These are phyloP conservation scores for Melanogrammus aeglefinus DNA, from an alignment of 2,797 vertebrate species.

Conservation along the genomic window DNA sequence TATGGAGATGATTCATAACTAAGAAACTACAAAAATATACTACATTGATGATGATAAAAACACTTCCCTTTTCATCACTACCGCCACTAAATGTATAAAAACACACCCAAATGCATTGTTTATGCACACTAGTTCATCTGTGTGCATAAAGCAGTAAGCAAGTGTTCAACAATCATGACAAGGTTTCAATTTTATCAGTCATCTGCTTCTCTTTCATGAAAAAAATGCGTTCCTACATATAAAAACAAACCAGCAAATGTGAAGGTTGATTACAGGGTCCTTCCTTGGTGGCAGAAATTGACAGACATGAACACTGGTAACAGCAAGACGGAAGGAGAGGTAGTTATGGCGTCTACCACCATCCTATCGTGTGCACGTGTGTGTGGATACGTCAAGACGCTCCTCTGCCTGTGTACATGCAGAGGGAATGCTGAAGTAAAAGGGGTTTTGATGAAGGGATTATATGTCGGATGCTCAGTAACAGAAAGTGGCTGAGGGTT, in stretches of 20 bases:
- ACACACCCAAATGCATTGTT: slow-evolving; percentile 59
- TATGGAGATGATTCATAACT: slow-evolving; percentile 39
- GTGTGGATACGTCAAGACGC: neutral
- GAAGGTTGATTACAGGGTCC: slow-evolving; percentile 1
- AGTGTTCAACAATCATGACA: slow-evolving; percentile 43
- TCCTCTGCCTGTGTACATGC: neutral
- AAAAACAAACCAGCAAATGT: slow-evolving; percentile 18
- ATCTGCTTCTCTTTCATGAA: neutral
- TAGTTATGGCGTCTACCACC: slow-evolving; percentile 60
- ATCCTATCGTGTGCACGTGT: neutral
- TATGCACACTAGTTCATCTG: slow-evolving; percentile 63
- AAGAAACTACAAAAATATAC: slow-evolving; percentile 48
- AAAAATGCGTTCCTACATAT: neutral
- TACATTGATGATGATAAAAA: slow-evolving; percentile 41
- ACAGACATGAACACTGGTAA: slow-evolving; percentile 26
- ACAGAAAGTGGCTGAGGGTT: neutral
- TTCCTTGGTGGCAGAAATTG: slow-evolving; percentile 7
- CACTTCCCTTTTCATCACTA: slow-evolving; percentile 63
- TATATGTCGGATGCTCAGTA: too few relatives aligned
- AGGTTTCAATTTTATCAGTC: slow-evolving; percentile 14
- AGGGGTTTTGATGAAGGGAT: neutral
- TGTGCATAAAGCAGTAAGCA: slow-evolving; percentile 60
- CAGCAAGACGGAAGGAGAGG: slow-evolving; percentile 52
- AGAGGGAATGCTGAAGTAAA: neutral
- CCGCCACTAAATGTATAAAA: slow-evolving; percentile 54